Evolutionary conservation across 2,888 invertebrate genomes (phyloP), one percentile per base, ranked within the genome.

Genomic region (Netelia melanura): DNA sequence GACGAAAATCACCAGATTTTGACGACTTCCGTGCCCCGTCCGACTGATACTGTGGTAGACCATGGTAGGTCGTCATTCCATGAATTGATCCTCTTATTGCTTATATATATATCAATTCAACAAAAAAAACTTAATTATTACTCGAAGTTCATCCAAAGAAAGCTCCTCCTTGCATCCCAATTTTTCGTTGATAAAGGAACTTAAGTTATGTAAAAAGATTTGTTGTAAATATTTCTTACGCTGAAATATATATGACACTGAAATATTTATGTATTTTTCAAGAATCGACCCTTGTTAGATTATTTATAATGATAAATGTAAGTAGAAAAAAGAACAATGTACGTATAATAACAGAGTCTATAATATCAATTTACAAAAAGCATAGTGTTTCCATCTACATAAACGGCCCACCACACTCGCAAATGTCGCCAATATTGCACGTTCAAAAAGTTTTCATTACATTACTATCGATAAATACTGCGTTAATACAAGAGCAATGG

Each of bases 221-320:
- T 65, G 81, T 86, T 90, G 90, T 90, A 90, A 90, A 90, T 90
- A 90, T 88, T 89, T 88, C 89, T 87, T 87, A 89, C 83, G 67
- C 86, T 81, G 80, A 87, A 88, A 89, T 87, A 88, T 85, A 89
- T 71, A 80, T 80, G 80, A 85, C 86, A 86, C 85, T 79, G 67
- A 81, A 83, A 67, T 76, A 52, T 81, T 85, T 83, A 65, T 74
- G 68, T 84, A 48, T 81, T 56, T 77, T 75, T 77, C 17, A 5
- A 76, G 23, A 72, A 74, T 52, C 72, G 11, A 48, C 61, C 68
- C 30, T 68, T 23, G 30, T 74, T 2, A 23, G 43, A 62, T 68
- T 78, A 62, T 68, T 21, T 71, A 58, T 65, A 61, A 48, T 48
- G 81, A 72, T 44, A 48, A 44, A 76, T 83, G 43, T 68, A 83